A percentile compares a stretch with the other conserved stretches of the same genome.
Conservation (phyloP, 2,888 invertebrate species). For the Crocallis elinguaria region DNA sequence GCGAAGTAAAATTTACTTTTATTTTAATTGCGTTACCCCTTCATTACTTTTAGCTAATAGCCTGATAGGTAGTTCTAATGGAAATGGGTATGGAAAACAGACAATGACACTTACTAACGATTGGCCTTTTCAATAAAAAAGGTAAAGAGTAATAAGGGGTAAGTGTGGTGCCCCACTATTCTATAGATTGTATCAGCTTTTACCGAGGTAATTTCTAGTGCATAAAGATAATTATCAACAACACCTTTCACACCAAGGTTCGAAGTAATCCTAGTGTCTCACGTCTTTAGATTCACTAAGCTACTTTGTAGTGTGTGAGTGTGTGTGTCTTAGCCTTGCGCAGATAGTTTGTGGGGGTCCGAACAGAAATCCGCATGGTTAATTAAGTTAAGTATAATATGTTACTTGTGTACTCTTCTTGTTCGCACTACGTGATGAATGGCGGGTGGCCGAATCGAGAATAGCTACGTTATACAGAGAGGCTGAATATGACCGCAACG, state of each 20-base stretch:
- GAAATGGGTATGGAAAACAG: no score
- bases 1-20: no score
- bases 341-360: background rate
- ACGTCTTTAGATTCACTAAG: conserved; percentile 10
- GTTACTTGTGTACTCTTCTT: no score
- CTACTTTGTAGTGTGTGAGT: conserved; percentile 1
- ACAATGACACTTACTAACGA: no score
- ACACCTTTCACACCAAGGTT: conserved; percentile 17
- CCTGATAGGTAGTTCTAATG: no score
- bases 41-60: no score
- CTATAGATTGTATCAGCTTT: conserved; percentile 17
- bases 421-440: background rate
- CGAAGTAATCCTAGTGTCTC: background rate
- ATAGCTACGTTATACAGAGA: background rate
- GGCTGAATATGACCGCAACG: conserved; percentile 7
- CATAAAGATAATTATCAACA: conserved; percentile 21
- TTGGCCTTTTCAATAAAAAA: no score
- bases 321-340: conserved; percentile 1
- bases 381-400: background rate
- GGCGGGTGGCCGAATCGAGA: background rate
- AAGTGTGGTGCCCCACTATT: conserved; percentile 10
- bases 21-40: no score
- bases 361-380: background rate
- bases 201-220: conserved; percentile 21
- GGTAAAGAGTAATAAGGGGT: no score